Percentiles rank a stretch among this genome's conserved stretches.
Evolutionary conservation across 2,888 invertebrate genomes (phyloP).

Genomic region (Sinohyriopsis cumingii): DNA sequence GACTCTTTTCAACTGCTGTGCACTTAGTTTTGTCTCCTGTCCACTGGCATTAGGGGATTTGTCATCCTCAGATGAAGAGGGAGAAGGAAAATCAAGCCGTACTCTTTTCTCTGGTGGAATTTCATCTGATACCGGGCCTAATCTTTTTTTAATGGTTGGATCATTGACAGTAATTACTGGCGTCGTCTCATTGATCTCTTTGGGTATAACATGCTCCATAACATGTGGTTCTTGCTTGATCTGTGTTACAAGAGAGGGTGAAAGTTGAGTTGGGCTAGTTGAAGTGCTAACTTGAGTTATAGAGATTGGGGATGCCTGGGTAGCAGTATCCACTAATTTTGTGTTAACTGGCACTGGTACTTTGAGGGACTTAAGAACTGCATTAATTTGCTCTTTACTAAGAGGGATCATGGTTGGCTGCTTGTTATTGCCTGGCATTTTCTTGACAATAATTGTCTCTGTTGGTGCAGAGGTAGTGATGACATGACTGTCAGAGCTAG

Average conservation of each 20-base stretch:
- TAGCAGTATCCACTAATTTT: slow-evolving; percentile 33
- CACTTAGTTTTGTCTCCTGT: slow-evolving; percentile 19
- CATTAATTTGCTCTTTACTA: slow-evolving; percentile 58
- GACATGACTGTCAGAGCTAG: neutral
- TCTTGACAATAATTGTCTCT: slow-evolving; percentile 31
- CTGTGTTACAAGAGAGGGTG: too few species aligned
- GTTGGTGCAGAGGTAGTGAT: neutral
- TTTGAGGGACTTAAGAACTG: slow-evolving; percentile 56
- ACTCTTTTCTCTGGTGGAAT: slow-evolving; percentile 47
- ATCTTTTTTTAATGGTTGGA: slow-evolving; percentile 28
- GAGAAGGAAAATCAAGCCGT: slow-evolving; percentile 49
- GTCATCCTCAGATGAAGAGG: slow-evolving; percentile 41
- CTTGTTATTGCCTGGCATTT: slow-evolving; percentile 34
- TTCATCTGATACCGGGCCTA: slow-evolving; percentile 12
- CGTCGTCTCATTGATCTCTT: slow-evolving; percentile 38
- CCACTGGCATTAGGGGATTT: slow-evolving; percentile 19
- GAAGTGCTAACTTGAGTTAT: too few species aligned
- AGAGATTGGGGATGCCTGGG: slow-evolving; percentile 30
- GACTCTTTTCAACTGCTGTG: slow-evolving; percentile 28
- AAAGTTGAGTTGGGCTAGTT: too few species aligned
- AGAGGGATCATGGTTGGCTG: slow-evolving; percentile 51
- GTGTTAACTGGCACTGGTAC: slow-evolving; percentile 48
- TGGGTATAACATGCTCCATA: slow-evolving; percentile 5
- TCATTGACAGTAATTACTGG: slow-evolving; percentile 28
- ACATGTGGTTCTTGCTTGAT: slow-evolving; percentile 3